Evolutionary conservation across 2,797 vertebrate species (phyloP), one percentile per base, ranked within the genome.

Genomic region (Clarias fuscus): DNA sequence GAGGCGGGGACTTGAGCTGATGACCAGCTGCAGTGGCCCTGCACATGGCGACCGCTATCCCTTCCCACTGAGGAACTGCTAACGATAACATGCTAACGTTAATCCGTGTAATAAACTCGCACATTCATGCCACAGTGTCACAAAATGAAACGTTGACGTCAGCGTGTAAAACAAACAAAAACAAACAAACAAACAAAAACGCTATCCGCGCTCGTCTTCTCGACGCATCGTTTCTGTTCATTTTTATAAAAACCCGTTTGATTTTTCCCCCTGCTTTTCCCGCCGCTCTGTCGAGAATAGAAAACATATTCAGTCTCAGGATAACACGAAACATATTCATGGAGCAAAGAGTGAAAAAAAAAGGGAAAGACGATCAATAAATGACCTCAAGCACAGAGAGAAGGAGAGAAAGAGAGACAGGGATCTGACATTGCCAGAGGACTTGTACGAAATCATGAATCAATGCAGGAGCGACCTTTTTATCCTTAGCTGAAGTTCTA

Each of bases 361-460:
- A 67, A 18, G 43, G 33, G n/a, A 83, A 87, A 75, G 83, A 53
- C 83, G 37, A 88, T 88, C 86, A 65, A 88, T 88, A 88, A 77
- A 85, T 83, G 86, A 88, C 86, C 86, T 88, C 71, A 76, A 87
- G 83, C 78, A 83, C 67, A 83, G 82, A 43, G 82, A 83, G 82
- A 83, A 48, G 72, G 72, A 77, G 17, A 73, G 70, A 73, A 33
- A 62, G 84, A 85, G 78, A 86, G 76, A 81, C 53, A 81, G 68
- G 59, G 59, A 84, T 81, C 86, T 87, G 86, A 87, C 86, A 87
- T 87, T 87, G 86, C 86, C 86, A 87, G 83, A 87, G 83, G 83
- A 88, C 83, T 87, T 27, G 82, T 65, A 62, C 68, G 84, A 84
- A 84, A 87, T 73, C 56, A 75, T 82, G 79, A 88, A 85, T 88